Evolutionary conservation across 2,888 invertebrate species (phyloP), one percentile per base, ranked within the genome.

Genomic region (Vandiemenella viatica): DNA sequence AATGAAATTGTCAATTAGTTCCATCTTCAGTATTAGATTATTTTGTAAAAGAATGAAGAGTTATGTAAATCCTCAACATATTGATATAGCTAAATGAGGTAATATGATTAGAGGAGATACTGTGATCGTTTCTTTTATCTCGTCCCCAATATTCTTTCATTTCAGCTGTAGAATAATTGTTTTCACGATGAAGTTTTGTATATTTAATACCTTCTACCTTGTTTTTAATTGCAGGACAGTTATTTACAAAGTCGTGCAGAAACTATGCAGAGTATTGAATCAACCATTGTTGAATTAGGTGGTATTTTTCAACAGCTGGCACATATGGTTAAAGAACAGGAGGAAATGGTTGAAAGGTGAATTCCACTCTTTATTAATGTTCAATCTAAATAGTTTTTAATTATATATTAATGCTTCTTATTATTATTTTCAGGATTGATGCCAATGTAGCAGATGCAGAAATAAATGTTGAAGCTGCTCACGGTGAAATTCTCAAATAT

Each of bases 191-290:
- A n/a, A n/a, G n/a, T n/a, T n/a, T n/a, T n/a, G n/a, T n/a, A n/a
- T n/a, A n/a, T n/a, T n/a, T n/a, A n/a, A n/a, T 21, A n/a, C 13
- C 5, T 5, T 44, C 2, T 26, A 4, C 8, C 1, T 48, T 48
- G 22, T 46, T 37, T 47, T 52, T n/a, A n/a, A n/a, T n/a, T n/a
- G 7, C 43, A 72, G 67, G 92, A 95, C 62, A 76, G 83, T 43
- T 97, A 96, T 70, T 77, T 95, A 37, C 87, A 89, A 61, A 85
- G 84, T 61, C 76, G 98, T 59, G 93, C 93, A 37, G 93, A 95
- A 65, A 93, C 97, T 1, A 97, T 98, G 96, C 93, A 97, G 67
- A 95, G 89, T 65, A 98, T 99, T 62, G 98, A 99, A 69, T 89
- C 91, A 45, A 97, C 97, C 16, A 97, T 99, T 60, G 93, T 97